Conservation (phyloP, 2,888 invertebrate genomes). For the Xiphydria camelus region DNA sequence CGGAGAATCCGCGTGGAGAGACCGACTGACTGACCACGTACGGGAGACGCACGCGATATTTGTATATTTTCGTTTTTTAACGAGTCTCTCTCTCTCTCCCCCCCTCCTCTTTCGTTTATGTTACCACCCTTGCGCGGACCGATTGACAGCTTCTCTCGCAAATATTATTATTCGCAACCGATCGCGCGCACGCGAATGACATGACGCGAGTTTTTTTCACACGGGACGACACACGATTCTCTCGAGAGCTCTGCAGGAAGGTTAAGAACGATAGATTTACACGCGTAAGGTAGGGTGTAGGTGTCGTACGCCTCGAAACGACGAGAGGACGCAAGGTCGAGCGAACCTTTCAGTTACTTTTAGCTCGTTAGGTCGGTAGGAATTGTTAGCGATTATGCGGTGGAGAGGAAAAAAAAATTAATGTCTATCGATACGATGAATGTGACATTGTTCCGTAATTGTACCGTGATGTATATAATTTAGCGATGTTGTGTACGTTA, state of each 20-base stretch:
- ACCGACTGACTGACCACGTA: slow-evolving; percentile 19
- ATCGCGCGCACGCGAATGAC: slow-evolving; percentile 10
- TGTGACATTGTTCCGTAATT: slow-evolving; percentile 30
- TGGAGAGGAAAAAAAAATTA: slow-evolving; percentile 20
- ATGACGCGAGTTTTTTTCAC: too few relatives aligned
- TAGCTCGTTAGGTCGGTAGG: slow-evolving; percentile 31
- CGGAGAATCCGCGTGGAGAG: slow-evolving; percentile 16
- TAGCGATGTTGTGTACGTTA: slow-evolving; percentile 27
- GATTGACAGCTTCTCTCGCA: slow-evolving; percentile 29
- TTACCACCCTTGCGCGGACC: too few relatives aligned
- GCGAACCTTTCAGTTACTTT: slow-evolving; percentile 8
- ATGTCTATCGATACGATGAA: slow-evolving; percentile 34
- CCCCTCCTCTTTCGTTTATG: too few relatives aligned
- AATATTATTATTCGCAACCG: slow-evolving; percentile 25
- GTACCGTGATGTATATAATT: slow-evolving; percentile 31
- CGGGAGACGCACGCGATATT: slow-evolving; percentile 19
- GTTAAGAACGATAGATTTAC: too few relatives aligned
- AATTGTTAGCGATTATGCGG: slow-evolving; percentile 30
- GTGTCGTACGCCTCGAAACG: too few relatives aligned
- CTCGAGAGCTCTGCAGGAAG: too few relatives aligned
- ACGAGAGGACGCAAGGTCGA: slow-evolving; percentile 4
- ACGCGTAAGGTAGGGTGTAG: too few relatives aligned
- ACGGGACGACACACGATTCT: too few relatives aligned
- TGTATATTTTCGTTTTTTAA: slow-evolving; percentile 14
- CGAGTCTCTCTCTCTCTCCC: slow-evolving; percentile 17